Percentiles rank a stretch among this genome's conserved stretches.
These are phyloP conservation scores for Vidua macroura DNA, from an alignment of 2,113 vertebrate genomes.

Conservation along the genomic window DNA sequence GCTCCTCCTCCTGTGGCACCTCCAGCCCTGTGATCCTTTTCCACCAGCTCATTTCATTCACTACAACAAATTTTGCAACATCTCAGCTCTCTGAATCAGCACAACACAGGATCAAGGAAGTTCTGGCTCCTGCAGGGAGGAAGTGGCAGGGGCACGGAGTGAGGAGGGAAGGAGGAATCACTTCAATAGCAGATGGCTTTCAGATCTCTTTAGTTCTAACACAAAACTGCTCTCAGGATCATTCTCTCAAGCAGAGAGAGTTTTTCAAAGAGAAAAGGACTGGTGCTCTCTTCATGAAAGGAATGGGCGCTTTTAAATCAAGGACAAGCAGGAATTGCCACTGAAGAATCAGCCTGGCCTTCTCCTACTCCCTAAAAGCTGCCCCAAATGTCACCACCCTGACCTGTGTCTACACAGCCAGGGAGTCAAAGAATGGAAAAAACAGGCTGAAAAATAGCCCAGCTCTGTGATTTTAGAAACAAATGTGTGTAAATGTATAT, in stretches of 20 bases:
- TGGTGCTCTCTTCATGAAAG: background rate
- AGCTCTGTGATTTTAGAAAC: background rate
- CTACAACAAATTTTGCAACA: background rate
- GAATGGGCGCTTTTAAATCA: background rate
- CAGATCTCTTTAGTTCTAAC: background rate
- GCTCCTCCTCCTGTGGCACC: background rate
- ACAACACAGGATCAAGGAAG: background rate
- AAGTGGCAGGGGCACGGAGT: background rate
- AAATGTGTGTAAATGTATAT: background rate
- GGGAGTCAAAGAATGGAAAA: background rate
- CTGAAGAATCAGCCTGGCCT: background rate
- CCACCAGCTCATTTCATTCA: background rate
- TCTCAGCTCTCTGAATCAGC: slow-evolving; percentile 15
- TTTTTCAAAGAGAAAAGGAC: background rate
- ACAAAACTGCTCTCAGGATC: slow-evolving; percentile 5
- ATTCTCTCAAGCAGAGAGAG: background rate
- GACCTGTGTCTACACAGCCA: background rate
- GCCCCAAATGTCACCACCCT: background rate
- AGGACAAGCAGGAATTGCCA: background rate
- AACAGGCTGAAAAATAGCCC: background rate
- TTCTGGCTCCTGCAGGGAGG: background rate
- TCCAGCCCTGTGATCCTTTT: background rate
- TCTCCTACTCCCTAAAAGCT: background rate
- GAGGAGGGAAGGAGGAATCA: background rate
- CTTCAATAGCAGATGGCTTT: background rate